Percentiles rank a stretch among this genome's conserved stretches.
Evolutionary conservation across 2,888 invertebrate species (phyloP).

Genomic region (Brassicogethes aeneus): DNA sequence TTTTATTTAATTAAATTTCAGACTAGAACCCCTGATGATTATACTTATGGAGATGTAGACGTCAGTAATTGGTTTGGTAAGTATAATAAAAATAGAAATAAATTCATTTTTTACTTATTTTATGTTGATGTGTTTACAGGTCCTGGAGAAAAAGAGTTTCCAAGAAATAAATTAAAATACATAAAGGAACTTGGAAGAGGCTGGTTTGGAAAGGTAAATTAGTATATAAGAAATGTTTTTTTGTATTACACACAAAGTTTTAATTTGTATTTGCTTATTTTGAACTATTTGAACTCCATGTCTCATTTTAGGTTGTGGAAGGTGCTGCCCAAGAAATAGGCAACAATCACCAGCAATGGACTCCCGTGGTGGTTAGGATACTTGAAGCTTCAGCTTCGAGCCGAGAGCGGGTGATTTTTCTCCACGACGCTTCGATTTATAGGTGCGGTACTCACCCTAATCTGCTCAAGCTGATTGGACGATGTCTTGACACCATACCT

Average conservation of each 20-base stretch:
- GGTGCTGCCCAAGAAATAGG: conserved; percentile 53
- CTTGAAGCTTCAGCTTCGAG: conserved; percentile 67
- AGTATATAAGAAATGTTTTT: conserved; percentile 7
- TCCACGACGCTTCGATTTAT: conserved; percentile 66
- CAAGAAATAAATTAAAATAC: conserved; percentile 69
- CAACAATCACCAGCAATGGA: conserved; percentile 32
- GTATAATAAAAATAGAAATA: conserved; percentile 20
- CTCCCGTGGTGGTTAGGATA: conserved; percentile 69
- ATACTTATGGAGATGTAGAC: conserved; percentile 36
- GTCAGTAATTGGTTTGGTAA: conserved; percentile 44
- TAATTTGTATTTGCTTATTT: conserved; percentile 2
- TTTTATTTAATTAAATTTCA: conserved; percentile 21
- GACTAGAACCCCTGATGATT: conserved; percentile 32
- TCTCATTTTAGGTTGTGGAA: conserved; percentile 65
- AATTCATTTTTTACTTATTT: conserved; percentile 6
- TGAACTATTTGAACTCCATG: no score
- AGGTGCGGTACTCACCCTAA: conserved; percentile 64
- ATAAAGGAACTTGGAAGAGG: conserved; percentile 73
- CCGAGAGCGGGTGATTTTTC: conserved; percentile 68
- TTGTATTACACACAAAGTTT: conserved; percentile 1
- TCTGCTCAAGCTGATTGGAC: conserved; percentile 60
- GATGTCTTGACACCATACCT: conserved; percentile 71
- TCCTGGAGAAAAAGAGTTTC: conserved; percentile 50
- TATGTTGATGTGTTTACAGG: conserved; percentile 3
- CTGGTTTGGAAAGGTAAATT: conserved; percentile 69